A percentile compares a stretch with the other conserved stretches of the same genome.
Evolutionary conservation across 2,888 invertebrate genomes (phyloP).

Genomic region (Tipula unca): DNA sequence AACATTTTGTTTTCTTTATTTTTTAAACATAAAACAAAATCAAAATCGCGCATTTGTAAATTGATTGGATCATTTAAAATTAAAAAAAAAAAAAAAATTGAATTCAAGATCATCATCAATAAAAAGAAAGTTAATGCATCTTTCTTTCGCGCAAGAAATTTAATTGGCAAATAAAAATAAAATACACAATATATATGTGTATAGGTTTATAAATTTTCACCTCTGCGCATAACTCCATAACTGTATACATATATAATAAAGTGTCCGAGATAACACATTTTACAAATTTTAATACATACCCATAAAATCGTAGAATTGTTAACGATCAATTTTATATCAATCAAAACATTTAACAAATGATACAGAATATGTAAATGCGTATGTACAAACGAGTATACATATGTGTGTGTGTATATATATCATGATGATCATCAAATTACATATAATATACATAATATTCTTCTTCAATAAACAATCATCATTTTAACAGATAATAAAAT

Average conservation of each 20-base stretch:
- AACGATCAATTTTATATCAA: neutral
- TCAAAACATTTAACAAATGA: neutral
- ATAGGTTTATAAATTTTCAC: neutral
- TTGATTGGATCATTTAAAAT: slow-evolving; percentile 8
- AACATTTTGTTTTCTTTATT: neutral
- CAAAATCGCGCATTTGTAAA: neutral
- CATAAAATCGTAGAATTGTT: neutral
- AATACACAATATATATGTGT: neutral
- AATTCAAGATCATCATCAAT: neutral
- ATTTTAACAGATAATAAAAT: neutral
- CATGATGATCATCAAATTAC: neutral
- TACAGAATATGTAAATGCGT: neutral
- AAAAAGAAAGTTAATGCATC: neutral
- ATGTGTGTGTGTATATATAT: neutral
- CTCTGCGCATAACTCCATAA: neutral
- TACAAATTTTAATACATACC: neutral
- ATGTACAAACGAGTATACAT: no score
- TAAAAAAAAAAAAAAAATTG: neutral
- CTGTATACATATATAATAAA: neutral
- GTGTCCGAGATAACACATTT: neutral
- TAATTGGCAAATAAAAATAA: neutral
- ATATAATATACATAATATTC: neutral
- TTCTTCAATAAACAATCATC: neutral
- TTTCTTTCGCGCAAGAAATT: neutral
- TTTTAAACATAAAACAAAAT: neutral